phyloP scores from a whole-genome alignment of 2,888 invertebrate genomes.

The Lepidocyrtinus sp. region DNA sequence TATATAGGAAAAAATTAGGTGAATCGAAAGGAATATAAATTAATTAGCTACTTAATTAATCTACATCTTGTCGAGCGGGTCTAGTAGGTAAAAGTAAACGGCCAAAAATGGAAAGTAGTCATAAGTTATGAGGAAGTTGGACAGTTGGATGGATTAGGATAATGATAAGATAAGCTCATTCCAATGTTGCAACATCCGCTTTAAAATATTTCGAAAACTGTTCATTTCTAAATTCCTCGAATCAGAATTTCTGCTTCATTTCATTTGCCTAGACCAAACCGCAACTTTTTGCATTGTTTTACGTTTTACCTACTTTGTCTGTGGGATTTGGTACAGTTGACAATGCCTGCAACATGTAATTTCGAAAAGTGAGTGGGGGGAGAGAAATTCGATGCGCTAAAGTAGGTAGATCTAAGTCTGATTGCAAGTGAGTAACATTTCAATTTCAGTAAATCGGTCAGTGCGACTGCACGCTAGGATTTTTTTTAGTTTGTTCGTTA shows the following conservation, averaged over 20 bases:
- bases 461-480: too few species aligned
- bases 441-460: too few species aligned
- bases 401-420: too few species aligned
- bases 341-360: constrained; percentile 12
- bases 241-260: background rate
- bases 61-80: background rate
- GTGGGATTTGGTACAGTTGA: background rate
- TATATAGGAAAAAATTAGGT: too few species aligned
- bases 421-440: too few species aligned
- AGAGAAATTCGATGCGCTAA: too few species aligned
- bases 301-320: too few species aligned
- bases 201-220: background rate
- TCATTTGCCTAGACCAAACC: background rate
- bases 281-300: too few species aligned
- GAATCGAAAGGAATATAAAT: too few species aligned
- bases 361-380: constrained; percentile 10
- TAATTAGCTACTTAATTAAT: too few species aligned
- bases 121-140: background rate
- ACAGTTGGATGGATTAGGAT: background rate
- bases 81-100: background rate
- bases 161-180: background rate
- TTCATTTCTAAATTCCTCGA: background rate
- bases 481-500: too few species aligned
- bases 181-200: too few species aligned
- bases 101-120: background rate